Evolutionary conservation across 2,888 invertebrate species (phyloP), one percentile per base, ranked within the genome.

Genomic region (Caenorhabditis uteleia): DNA sequence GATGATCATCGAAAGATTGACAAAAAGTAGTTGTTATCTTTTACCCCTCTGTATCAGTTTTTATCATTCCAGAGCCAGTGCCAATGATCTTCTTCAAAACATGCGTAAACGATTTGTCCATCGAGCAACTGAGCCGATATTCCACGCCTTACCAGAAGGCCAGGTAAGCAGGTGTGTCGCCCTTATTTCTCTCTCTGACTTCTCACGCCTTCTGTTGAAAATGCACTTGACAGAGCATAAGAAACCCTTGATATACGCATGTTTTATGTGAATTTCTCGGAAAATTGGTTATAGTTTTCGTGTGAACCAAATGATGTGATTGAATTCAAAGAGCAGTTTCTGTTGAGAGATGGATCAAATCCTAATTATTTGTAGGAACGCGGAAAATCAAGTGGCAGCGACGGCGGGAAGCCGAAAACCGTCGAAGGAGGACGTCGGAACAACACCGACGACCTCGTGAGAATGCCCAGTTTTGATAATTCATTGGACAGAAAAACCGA

Each of bases 81-180:
- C 68, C n/a, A 65, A 57, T 12, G 71, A 71, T 7, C 43, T 71
- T 12, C 54, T 71, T 3, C 59, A 65, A 20, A 68, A 44, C 18
- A 71, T 71, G 71, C 51, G 71, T 20, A 68, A 68, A 10, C 38
- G 68, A 25, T 71, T 71, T 40, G 65, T 66, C 21, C 71, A 71
- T 42, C 68, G 71, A 8, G 71, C 71, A 26, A 71, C 71, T 18
- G 71, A 71, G 39, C 71, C 71, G 10, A 61, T 71, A 42, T 71
- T 71, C 54, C 68, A 68, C 50, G 65, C 59, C 21, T 50, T 65
- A 25, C 59, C 58, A 20, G 59, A 59, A 51, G 58, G 49, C 36
- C 64, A 65, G 65, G 65, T 65, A 65, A 59, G 65, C 58, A 65
- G 65, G 65, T 65, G 59, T 54, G 64, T 64, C 34, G 26, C 16